These are phyloP conservation scores for Trichonephila clavata DNA, from an alignment of 1,140 invertebrate genomes.

Conservation along the genomic window DNA sequence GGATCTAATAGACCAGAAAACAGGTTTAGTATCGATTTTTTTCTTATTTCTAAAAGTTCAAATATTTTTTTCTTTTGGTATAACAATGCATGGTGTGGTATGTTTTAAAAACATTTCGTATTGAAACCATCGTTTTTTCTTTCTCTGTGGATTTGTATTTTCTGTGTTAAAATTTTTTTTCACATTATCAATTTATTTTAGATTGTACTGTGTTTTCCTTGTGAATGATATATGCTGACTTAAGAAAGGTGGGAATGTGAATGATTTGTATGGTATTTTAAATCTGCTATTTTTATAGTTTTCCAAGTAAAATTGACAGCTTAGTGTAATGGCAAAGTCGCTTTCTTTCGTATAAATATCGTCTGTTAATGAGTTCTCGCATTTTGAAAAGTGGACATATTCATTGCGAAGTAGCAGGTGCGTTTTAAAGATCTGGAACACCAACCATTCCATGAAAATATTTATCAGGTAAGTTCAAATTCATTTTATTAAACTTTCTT, in stretches of 20 bases:
- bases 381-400: neutral
- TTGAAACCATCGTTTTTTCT: too few species aligned
- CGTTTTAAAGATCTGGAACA: neutral
- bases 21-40: neutral
- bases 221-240: neutral
- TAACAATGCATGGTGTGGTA: neutral
- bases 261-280: neutral
- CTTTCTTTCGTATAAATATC: neutral
- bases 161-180: neutral
- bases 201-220: neutral
- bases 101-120: neutral
- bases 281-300: conserved; percentile 13
- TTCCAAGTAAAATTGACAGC: neutral
- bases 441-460: neutral
- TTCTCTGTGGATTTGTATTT: too few species aligned
- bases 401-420: neutral
- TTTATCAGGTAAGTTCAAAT: neutral
- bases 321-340: conserved; percentile 1
- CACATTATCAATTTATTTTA: neutral
- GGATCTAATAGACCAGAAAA: neutral
- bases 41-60: neutral
- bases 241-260: neutral
- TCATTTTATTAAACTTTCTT: neutral
- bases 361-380: neutral
- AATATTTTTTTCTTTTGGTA: neutral